Evolutionary conservation across 2,888 invertebrate genomes (phyloP), one percentile per base, ranked within the genome.

Genomic region (Thecocarcelia acutangulata): DNA sequence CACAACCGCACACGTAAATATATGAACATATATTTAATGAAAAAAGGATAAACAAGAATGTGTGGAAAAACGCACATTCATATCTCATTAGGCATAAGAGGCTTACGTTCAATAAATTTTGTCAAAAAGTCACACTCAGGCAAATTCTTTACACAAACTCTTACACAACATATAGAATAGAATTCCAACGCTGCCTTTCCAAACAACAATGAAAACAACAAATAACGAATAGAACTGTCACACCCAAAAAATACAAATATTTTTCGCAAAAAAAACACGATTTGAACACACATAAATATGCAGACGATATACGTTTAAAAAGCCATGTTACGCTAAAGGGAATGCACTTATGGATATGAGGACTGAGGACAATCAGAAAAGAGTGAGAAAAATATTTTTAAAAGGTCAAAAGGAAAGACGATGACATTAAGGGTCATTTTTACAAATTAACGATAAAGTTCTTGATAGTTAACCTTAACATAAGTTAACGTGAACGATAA

Each of bases 71-170:
- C 79, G 72, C 83, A 83, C 75, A 83, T 83, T 83, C 83, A 83
- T 83, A 79, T 83, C 83, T 83, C 83, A 83, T 83, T 83, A 83
- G 83, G 74, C 77, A 82, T 82, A 82, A 82, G 82, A 78, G 82
- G 82, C 74, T 82, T 82, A 78, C 74, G 82, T 74, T 70, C 78
- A 69, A 82, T 82, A 82, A 82, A 82, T 82, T 74, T 82, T 82
- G 78, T 70, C 79, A 80, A 80, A 83, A 80, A 77, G 76, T 76
- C 80, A 69, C 68, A 77, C 72, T 72, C 79, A 79, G 83, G 44
- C 75, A 63, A 74, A 82, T 63, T 70, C 74, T 74, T 78, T 68
- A 72, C 72, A 73, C 52, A 66, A 52, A 19, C 42, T 37, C 33
- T 28, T 15, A 40, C 52, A 52, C n/a, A 21, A 66, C 52, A n/a